A percentile compares a stretch with the other conserved stretches of the same genome.
These are phyloP conservation scores for Callopanchax toddi DNA, from an alignment of 2,113 vertebrate species.

Conservation along the genomic window DNA sequence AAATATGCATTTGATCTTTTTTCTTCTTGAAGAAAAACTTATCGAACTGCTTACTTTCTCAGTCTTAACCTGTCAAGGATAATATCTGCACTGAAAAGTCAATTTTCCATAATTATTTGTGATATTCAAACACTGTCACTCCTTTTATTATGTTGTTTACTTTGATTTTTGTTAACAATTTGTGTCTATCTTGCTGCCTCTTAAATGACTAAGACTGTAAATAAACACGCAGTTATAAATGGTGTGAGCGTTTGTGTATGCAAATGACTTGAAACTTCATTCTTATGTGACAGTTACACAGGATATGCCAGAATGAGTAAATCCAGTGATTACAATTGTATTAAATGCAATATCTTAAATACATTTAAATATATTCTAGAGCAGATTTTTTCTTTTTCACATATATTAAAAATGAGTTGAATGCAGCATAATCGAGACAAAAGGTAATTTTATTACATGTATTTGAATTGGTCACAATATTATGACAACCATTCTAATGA, in stretches of 20 bases:
- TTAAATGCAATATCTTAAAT: too few species aligned
- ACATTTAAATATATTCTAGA: too few species aligned
- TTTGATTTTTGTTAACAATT: slow-evolving; percentile 16
- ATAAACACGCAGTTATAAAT: slow-evolving; percentile 60
- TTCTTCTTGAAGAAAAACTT: not conserved
- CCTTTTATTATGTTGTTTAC: slow-evolving; percentile 34
- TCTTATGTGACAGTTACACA: not conserved
- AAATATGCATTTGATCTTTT: not conserved
- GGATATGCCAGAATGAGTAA: too few species aligned
- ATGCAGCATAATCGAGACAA: too few species aligned
- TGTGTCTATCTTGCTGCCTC: slow-evolving; percentile 40
- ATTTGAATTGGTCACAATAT: too few species aligned
- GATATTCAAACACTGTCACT: slow-evolving; percentile 8
- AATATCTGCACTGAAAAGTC: slow-evolving; percentile 6
- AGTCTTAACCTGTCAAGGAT: slow-evolving; percentile 13
- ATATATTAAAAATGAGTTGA: too few species aligned
- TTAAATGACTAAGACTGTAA: slow-evolving; percentile 65
- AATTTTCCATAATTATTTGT: not conserved
- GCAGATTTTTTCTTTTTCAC: too few species aligned
- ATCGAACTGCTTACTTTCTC: slow-evolving; percentile 3
- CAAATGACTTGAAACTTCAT: not conserved
- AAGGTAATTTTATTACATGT: too few species aligned
- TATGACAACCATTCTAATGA: too few species aligned
- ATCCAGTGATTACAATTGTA: too few species aligned
- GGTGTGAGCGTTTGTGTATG: not conserved